Conservation (phyloP, 2,888 invertebrate genomes). For the Myopa testacea region DNA sequence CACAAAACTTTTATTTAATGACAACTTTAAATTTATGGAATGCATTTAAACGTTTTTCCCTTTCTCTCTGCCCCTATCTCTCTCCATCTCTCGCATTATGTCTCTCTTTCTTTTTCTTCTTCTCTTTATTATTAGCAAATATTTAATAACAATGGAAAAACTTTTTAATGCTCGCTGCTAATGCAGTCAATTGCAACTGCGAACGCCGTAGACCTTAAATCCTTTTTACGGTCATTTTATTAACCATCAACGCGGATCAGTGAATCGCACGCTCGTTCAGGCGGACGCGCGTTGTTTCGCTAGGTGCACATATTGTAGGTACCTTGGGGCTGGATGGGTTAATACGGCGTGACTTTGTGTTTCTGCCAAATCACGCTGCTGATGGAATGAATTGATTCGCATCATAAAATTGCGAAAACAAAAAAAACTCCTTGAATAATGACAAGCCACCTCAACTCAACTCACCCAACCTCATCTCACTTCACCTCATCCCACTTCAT, state of each 20-base stretch:
- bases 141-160: constrained; percentile 7
- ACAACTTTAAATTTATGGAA: not conserved
- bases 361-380: constrained; percentile 3
- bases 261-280: constrained; percentile 53
- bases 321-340: not conserved
- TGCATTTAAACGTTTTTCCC: not conserved
- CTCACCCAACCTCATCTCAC: too few relatives aligned
- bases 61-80: not conserved
- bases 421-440: not conserved
- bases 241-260: constrained; percentile 67
- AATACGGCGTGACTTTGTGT: constrained; percentile 14
- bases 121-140: not conserved
- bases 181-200: constrained; percentile 60
- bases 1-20: not conserved
- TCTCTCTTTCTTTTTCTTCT: not conserved
- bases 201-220: constrained; percentile 67
- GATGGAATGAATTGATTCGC: constrained; percentile 25
- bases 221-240: constrained; percentile 69
- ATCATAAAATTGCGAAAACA: constrained; percentile 3
- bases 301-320: not conserved
- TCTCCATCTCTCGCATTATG: not conserved
- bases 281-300: constrained; percentile 3
- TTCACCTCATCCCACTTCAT: too few relatives aligned
- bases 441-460: too few relatives aligned
- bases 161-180: constrained; percentile 38